Percentiles rank a stretch among this genome's conserved stretches.
Conservation (phyloP, 2,888 invertebrate genomes). For the Drosophila mayaguana region DNA sequence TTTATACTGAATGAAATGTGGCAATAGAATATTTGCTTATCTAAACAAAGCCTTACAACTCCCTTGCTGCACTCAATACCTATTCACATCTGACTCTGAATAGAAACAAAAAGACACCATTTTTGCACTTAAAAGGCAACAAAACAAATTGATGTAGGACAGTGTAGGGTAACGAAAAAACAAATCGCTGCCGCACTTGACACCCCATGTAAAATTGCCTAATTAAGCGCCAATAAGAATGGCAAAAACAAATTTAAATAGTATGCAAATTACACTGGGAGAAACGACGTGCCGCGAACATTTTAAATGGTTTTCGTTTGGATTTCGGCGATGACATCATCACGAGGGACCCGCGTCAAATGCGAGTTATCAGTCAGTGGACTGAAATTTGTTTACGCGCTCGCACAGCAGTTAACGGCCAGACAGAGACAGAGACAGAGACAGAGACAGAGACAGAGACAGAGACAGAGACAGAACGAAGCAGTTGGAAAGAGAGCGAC, state of each 20-base stretch:
- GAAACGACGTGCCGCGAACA: constrained; percentile 20
- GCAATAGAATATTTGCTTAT: too few species aligned
- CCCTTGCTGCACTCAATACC: not conserved
- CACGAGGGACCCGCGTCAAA: constrained; percentile 59
- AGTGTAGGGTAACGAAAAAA: not conserved
- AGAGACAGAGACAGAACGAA: not conserved
- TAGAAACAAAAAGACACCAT: not conserved
- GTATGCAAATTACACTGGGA: constrained; percentile 65
- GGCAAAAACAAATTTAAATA: constrained; percentile 60
- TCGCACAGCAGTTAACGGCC: constrained; percentile 20
- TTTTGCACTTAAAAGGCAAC: constrained; percentile 33
- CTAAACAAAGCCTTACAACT: too few species aligned
- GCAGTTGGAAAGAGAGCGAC: not conserved
- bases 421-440: not conserved
- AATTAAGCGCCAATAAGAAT: constrained; percentile 71
- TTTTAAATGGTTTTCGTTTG: constrained; percentile 70
- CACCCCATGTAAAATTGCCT: constrained; percentile 44
- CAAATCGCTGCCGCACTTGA: constrained; percentile 25
- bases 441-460: not conserved
- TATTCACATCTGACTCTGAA: not conserved
- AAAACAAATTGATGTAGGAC: constrained; percentile 25
- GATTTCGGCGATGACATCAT: constrained; percentile 71
- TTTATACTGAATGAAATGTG: too few species aligned
- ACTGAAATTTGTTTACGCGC: constrained; percentile 61
- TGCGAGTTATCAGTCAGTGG: constrained; percentile 62